Base-by-base conservation (phyloP, 2,113 vertebrate species). In the Tragelaphus buxtoni region DNA sequence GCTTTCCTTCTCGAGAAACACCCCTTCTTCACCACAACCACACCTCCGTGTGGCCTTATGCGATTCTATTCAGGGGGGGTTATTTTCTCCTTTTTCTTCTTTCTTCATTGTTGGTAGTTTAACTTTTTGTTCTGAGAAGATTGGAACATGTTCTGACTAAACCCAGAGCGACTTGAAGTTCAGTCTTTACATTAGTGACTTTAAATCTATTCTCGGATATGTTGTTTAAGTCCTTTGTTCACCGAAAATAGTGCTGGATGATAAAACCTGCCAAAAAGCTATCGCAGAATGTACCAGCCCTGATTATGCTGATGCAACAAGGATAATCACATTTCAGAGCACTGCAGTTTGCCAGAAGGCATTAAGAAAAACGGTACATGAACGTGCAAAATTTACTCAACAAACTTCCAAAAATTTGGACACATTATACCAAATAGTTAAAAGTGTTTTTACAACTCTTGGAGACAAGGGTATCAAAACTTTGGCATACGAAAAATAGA, bases 241-340 rank as follows among this genome's bases (percentile, higher is more conserved):
- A 93, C 84, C 72, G 94, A 97, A 98, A 95, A 96, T 83, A 93
- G 95, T 90, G 69, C 91, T 51, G n/a, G 47, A 60, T 97, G 95
- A 88, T 80, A 84, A 97, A 95, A 89, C 30, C 93, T 89, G 72
- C 89, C 89, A 91, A 82, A 94, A 94, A 94, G 84, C 93, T 49
- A 65, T 65, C 3, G 16, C 90, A 95, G 90, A 92, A 95, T 30
- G 92, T 87, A 47, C 87, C 90, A 69, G 45, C 80, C 87, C 65
- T 42, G 55, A 63, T 55, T 77, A 56, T 53, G 82, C 77, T 74
- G 35, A 91, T 45, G 94, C 55, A 85, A 82, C 69, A 56, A 56
- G 60, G 83, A 81, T 80, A 74, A 83, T 55, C 56, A 22, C 30
- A 20, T 61, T 56, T 81, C n/a, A 22, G 53, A 81, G 88, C 53